Base-by-base conservation (phyloP, 2,797 vertebrate species). In the Mareca penelope region DNA sequence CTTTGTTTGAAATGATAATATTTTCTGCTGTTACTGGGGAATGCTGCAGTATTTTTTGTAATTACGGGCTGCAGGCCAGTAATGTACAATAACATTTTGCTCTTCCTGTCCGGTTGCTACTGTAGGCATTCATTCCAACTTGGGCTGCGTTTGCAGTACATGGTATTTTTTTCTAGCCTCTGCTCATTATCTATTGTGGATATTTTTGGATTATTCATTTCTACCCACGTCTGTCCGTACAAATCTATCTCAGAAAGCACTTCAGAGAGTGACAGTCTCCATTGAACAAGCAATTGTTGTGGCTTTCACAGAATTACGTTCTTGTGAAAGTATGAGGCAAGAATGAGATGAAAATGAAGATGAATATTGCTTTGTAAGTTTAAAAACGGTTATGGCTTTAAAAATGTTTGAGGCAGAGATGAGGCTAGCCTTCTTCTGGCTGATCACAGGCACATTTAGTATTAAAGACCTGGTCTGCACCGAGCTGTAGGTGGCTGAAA, bases 131-230 rank as follows among this genome's bases (percentile, higher is more conserved):
- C 24, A 1, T 94, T 96, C 95, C 94, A 91, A 91, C 88, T 93
- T 84, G 68, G 89, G 82, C 80, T 94, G 80, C 71, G 12, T 91
- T 94, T 95, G 78, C 80, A 90, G 67, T 82, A 80, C 14, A 5
- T 77, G 60, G 28, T 70, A 1, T 46, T 64, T 42, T 50, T 50
- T 81, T 10, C 65, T 91, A 88, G 85, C 77, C 3, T 2, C 67
- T 44, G 71, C 89, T 96, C 85, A 78, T 92, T 96, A 96, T 92
- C 89, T 94, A 70, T 95, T 93, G 88, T 92, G 88, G 82, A 84
- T 96, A 93, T 95, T 96, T 97, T 93, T 96, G 89, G 92, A 93
- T 91, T 94, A 85, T 95, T 97, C 88, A 52, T 95, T 90, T 89
- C 88, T 94, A 85, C 89, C 75, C 80, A 55, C 2, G 22, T 93